phyloP scores from a whole-genome alignment of 1,140 invertebrate genomes.

The Anastrepha ludens region DNA sequence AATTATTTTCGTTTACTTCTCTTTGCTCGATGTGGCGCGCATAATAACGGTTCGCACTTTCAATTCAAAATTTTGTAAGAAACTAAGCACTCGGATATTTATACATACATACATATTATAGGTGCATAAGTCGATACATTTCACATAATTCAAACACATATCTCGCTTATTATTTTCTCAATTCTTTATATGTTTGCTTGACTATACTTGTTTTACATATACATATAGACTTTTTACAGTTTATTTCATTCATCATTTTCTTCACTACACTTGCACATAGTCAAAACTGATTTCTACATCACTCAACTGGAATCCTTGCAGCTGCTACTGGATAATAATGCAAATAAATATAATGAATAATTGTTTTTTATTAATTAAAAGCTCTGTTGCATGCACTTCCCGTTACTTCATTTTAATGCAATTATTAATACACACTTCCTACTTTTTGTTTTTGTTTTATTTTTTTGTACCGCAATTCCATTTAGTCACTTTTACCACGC shows the following conservation, averaged over 20 bases:
- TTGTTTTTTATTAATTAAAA: not conserved
- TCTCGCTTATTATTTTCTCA: too few species aligned
- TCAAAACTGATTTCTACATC: not conserved
- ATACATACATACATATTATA: not conserved
- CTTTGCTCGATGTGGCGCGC: too few species aligned
- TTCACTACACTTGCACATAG: not conserved
- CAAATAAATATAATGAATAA: not conserved
- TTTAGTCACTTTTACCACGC: too few species aligned
- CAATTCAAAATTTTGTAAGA: not conserved
- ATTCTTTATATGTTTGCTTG: too few species aligned
- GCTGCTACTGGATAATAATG: not conserved
- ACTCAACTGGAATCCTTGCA: slow-evolving; percentile 3
- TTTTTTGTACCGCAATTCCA: not conserved
- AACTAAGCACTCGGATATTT: not conserved
- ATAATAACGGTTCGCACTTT: not conserved
- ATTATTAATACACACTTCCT: not conserved
- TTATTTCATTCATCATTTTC: not conserved
- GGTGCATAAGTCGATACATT: too few species aligned
- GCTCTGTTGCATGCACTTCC: not conserved
- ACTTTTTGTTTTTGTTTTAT: not conserved
- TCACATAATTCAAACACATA: too few species aligned
- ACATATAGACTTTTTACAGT: too few species aligned
- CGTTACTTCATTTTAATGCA: not conserved
- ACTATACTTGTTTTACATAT: too few species aligned
- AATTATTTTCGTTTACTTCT: too few species aligned